These are phyloP conservation scores for Myotis pilosus DNA, from an alignment of 2,797 vertebrate species.

Conservation along the genomic window DNA sequence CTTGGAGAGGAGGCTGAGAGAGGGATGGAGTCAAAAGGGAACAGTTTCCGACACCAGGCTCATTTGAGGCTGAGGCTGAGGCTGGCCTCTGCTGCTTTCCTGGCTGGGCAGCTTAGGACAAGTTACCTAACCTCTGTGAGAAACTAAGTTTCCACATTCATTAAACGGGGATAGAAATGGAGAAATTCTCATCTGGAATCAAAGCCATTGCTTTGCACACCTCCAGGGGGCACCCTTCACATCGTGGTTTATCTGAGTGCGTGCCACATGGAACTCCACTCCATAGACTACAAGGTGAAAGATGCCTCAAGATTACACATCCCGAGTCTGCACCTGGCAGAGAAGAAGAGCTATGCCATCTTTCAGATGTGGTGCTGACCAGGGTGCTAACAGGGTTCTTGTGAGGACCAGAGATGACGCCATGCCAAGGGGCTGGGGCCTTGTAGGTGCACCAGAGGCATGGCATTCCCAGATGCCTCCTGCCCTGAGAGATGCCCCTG, in stretches of 20 bases:
- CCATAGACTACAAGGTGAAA: not conserved
- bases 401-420: not conserved
- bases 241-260: not conserved
- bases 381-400: not conserved
- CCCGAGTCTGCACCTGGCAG: not conserved
- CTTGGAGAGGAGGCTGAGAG: not conserved
- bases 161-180: not conserved
- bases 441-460: not conserved
- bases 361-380: not conserved
- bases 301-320: not conserved
- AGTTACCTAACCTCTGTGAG: not conserved
- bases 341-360: not conserved
- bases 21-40: not conserved
- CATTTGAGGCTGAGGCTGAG: not conserved
- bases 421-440: not conserved
- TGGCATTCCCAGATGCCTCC: not conserved
- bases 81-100: not conserved
- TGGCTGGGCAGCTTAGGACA: not conserved
- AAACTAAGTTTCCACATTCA: not conserved
- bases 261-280: not conserved
- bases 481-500: not conserved
- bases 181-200: not conserved
- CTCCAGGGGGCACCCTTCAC: not conserved
- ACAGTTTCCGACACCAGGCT: slow-evolving; percentile 9
- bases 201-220: not conserved